Conservation (phyloP, 2,797 vertebrate species). For the Loris lydekkerianus region DNA sequence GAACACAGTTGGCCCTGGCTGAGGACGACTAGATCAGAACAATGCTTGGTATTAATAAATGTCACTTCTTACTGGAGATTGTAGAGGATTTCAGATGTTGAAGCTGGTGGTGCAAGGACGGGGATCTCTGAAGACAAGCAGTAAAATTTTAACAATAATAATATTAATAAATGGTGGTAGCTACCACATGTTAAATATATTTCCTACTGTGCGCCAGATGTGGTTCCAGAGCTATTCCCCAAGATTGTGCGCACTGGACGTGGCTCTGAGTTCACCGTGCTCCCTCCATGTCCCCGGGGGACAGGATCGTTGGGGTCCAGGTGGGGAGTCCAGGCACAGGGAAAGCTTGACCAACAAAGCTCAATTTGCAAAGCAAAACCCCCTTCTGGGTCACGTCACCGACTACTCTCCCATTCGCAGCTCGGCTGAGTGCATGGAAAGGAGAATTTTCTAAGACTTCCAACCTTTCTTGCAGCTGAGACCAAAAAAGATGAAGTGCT, state of each 20-base stretch:
- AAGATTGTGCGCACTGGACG: background rate
- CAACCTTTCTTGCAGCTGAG: background rate
- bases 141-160: background rate
- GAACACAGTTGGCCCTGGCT: too few species aligned
- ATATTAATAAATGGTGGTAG: background rate
- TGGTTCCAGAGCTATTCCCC: background rate
- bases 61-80: background rate
- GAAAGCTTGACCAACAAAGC: background rate
- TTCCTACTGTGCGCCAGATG: background rate
- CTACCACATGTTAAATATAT: background rate
- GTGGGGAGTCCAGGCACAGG: background rate
- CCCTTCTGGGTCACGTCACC: background rate
- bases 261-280: background rate
- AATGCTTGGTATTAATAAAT: background rate
- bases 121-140: background rate
- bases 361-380: conserved; percentile 53
- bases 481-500: background rate
- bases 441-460: background rate
- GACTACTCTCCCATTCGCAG: background rate
- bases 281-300: background rate
- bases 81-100: background rate
- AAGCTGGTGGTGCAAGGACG: background rate
- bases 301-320: background rate
- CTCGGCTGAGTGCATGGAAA: conserved; percentile 11
- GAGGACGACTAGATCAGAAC: background rate